A percentile compares a stretch with the other conserved stretches of the same genome.
phyloP scores from a whole-genome alignment of 2,113 vertebrate genomes.

The Sisor rabdophorus region DNA sequence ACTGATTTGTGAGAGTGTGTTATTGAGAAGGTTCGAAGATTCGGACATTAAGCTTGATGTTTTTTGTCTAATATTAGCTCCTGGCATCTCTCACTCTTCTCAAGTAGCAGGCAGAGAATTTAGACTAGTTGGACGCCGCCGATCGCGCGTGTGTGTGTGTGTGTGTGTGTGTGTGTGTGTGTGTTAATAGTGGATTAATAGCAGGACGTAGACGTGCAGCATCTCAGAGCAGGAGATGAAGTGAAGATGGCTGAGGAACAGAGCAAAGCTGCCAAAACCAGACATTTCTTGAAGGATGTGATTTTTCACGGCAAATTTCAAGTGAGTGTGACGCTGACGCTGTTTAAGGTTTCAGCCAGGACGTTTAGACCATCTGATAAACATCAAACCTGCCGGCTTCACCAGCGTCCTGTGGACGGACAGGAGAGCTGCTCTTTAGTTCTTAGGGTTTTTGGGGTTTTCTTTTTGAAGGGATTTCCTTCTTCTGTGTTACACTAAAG shows the following conservation, averaged over 20 bases:
- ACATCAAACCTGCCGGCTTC: background rate
- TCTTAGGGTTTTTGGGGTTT: background rate
- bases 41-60: constrained; percentile 63
- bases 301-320: constrained; percentile 50
- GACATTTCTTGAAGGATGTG: constrained; percentile 45
- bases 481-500: background rate
- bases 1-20: constrained; percentile 27
- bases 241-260: constrained; percentile 28
- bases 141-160: background rate
- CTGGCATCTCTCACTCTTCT: constrained; percentile 64
- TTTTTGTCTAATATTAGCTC: constrained; percentile 72
- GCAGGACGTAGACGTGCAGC: constrained; percentile 6
- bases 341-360: background rate
- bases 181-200: constrained; percentile 7
- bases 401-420: background rate
- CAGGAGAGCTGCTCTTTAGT: background rate
- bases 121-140: constrained; percentile 43
- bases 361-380: constrained; percentile 5
- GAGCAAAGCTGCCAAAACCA: background rate
- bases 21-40: constrained; percentile 22
- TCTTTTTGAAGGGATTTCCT: background rate
- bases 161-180: constrained; percentile 19
- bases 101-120: constrained; percentile 64
- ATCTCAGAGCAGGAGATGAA: constrained; percentile 18
- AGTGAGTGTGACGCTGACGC: constrained; percentile 31